These are phyloP conservation scores for Stenurella melanura DNA, from an alignment of 2,888 invertebrate genomes.

Conservation along the genomic window DNA sequence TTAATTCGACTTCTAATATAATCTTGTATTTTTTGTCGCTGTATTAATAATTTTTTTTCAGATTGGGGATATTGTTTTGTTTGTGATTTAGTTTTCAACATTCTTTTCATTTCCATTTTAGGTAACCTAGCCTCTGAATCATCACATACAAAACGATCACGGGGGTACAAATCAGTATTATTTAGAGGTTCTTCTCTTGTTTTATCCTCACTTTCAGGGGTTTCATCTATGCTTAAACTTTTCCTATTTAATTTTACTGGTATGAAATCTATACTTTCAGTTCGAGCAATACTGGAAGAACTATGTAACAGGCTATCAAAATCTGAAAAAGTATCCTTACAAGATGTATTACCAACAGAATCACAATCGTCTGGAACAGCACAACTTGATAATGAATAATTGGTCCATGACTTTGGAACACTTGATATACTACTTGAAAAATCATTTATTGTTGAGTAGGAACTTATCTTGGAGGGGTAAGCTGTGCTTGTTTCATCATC, in stretches of 20 bases:
- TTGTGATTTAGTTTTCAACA: neutral
- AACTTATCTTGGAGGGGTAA: constrained; percentile 79
- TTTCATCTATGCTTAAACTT: constrained; percentile 9
- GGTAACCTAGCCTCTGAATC: neutral
- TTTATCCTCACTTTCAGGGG: neutral
- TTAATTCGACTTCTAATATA: constrained; percentile 68
- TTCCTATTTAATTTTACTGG: neutral
- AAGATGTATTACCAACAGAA: constrained; percentile 76
- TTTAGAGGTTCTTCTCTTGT: neutral
- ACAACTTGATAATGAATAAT: constrained; percentile 74
- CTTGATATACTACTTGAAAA: constrained; percentile 76
- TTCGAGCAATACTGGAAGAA: constrained; percentile 74
- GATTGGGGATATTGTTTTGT: neutral
- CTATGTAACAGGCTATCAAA: constrained; percentile 74
- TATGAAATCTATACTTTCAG: constrained; percentile 64
- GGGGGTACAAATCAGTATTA: neutral
- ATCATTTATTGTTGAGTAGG: constrained; percentile 77
- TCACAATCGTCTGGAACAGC: constrained; percentile 71
- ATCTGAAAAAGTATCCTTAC: constrained; percentile 79
- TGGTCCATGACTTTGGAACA: constrained; percentile 73
- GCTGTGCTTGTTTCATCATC: constrained; percentile 76
- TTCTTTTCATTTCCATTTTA: neutral
- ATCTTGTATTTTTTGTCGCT: constrained; percentile 73
- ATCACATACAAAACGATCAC: neutral
- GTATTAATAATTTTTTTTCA: constrained; percentile 65